Conservation (phyloP, 2,797 vertebrate species). For the Haliaeetus vocifer region DNA sequence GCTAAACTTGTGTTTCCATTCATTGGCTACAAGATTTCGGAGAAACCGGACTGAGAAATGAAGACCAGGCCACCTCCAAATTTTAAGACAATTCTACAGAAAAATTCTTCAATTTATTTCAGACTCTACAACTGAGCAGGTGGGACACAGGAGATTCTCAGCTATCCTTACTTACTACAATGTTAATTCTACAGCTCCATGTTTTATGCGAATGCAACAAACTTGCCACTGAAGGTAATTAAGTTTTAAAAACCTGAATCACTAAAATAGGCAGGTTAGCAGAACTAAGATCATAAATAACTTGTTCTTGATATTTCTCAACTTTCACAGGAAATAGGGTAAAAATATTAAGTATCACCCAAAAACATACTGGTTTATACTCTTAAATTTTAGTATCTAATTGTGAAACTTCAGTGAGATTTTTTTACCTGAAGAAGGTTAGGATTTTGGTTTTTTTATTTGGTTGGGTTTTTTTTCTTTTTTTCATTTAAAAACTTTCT, state of each 20-base stretch:
- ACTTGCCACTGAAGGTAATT: not conserved
- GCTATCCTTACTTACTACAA: not conserved
- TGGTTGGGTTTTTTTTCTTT: rapidly evolving
- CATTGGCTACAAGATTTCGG: rapidly evolving
- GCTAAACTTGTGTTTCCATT: not conserved
- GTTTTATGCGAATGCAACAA: not conserved
- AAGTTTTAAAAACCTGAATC: not conserved
- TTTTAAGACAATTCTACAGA: not conserved
- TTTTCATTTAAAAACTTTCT: not conserved
- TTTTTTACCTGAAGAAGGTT: not conserved
- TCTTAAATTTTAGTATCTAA: not conserved
- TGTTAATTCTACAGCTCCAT: not conserved
- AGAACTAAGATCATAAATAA: not conserved
- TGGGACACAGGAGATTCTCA: not conserved
- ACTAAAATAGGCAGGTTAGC: not conserved
- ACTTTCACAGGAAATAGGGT: not conserved
- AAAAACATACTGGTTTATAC: not conserved
- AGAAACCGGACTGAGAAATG: not conserved
- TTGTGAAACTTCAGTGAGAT: not conserved
- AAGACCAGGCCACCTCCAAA: not conserved
- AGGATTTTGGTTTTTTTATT: not conserved
- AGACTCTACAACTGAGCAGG: not conserved
- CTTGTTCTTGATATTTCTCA: not conserved
- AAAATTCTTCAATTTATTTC: not conserved
- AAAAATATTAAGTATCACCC: not conserved